Evolutionary conservation across 2,113 vertebrate genomes (phyloP).

Genomic region (Microcebus lehilahytsara): DNA sequence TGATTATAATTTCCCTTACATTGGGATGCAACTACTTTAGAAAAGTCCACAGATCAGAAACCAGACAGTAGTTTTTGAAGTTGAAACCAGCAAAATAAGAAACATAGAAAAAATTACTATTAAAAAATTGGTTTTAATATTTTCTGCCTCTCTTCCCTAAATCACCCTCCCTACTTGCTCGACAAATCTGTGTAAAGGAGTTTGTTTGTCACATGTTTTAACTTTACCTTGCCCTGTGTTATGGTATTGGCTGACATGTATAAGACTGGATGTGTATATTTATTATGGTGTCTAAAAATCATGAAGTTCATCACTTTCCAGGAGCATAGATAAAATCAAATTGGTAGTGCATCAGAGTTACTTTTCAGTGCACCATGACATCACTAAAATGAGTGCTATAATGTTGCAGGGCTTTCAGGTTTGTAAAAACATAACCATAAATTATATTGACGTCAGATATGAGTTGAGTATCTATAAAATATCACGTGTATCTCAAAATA

Average conservation of each 20-base stretch:
- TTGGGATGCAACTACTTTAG: slow-evolving; percentile 61
- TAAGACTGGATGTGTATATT: slow-evolving; percentile 80
- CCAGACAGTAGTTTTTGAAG: slow-evolving; percentile 61
- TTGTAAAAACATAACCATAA: slow-evolving; percentile 79
- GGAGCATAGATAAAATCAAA: slow-evolving; percentile 68
- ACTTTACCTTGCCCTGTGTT: slow-evolving; percentile 70
- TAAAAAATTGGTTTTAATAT: slow-evolving; percentile 72
- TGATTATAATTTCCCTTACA: slow-evolving; percentile 61
- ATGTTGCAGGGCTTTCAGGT: slow-evolving; percentile 79
- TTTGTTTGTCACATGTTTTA: slow-evolving; percentile 75
- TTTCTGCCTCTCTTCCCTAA: slow-evolving; percentile 65
- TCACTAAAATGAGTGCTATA: slow-evolving; percentile 79
- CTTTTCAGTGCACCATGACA: slow-evolving; percentile 78
- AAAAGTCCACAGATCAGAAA: slow-evolving; percentile 62
- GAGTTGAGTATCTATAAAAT: slow-evolving; percentile 83
- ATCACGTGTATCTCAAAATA: slow-evolving; percentile 83
- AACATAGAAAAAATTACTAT: slow-evolving; percentile 50
- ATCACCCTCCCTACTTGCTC: slow-evolving; percentile 74
- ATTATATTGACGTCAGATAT: slow-evolving; percentile 81
- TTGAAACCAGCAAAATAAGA: slow-evolving; percentile 57
- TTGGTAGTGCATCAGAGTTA: slow-evolving; percentile 68
- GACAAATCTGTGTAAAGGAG: slow-evolving; percentile 80
- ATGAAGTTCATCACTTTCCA: slow-evolving; percentile 75
- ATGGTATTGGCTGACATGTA: slow-evolving; percentile 76
- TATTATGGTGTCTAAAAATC: slow-evolving; percentile 75